Evolutionary conservation across 2,797 vertebrate species (phyloP), one percentile per base, ranked within the genome.

Genomic region (Myiotriccus ornatus): DNA sequence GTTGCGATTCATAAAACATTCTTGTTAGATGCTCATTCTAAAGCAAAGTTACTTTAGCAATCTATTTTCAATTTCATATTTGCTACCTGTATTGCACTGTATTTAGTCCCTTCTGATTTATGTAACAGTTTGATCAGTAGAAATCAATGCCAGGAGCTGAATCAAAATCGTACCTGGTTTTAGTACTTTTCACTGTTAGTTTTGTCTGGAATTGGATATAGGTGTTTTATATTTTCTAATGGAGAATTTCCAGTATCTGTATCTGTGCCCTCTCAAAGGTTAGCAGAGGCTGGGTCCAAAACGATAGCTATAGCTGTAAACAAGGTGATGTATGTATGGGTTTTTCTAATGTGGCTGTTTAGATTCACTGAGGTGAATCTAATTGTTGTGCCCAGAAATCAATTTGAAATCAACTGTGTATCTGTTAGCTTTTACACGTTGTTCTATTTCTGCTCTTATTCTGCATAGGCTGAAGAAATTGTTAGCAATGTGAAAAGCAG

Each of bases 121-220:
- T 35, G 4, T 21, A 44, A 22, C 13, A 52, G 5, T 78, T 87
- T 56, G 7, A 67, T 55, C 41, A 32, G 21, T 28, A 77, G 28
- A 55, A 55, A 37, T 34, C 1, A 1, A 21, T 73, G 24, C 14
- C n/a, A 32, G 28, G 13, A 13, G 8, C 10, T 55, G 43, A 62
- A 60, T 44, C 4, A 60, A 60, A 44, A 49, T 10, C 13, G 27
- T 27, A 34, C 3, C 5, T 1, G 0, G 35, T 65, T 44, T 55
- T 32, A 49, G 35, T 16, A 7, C 34, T 76, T 49, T 76, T 60
- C 4, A 0, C 11, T 50, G 19, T 39, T 56, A 67, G 22, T 65
- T 77, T 73, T 35, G 10, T 10, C 37, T 86, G 37, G 10, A n/a
- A 49, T 52, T 32, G 12, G 20, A 76, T 56, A 56, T 49, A 25